These are phyloP conservation scores for Mirounga angustirostris DNA, from an alignment of 2,113 vertebrate species.

Conservation along the genomic window DNA sequence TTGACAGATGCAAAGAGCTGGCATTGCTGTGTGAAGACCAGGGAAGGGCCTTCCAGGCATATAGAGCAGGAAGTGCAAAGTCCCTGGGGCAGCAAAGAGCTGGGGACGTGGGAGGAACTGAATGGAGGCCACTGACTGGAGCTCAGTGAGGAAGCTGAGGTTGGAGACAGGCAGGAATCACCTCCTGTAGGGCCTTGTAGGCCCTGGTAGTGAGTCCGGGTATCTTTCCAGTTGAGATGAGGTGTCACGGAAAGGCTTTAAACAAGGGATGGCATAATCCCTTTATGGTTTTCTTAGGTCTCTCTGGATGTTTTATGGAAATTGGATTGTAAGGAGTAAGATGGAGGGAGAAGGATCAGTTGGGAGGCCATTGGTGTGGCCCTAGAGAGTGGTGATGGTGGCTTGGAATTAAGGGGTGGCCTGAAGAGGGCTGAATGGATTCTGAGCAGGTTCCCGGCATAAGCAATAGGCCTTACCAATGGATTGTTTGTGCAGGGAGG, in stretches of 20 bases:
- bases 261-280: not conserved
- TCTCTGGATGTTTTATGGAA: not conserved
- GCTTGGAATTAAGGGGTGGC: not conserved
- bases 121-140: too few relatives aligned
- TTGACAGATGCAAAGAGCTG: not conserved
- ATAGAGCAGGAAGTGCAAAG: not conserved
- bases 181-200: rapidly evolving
- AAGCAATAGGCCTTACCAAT: not conserved
- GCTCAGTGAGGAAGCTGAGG: not conserved
- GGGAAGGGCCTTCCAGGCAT: not conserved
- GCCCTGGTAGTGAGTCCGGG: not conserved
- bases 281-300: not conserved
- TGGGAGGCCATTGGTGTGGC: not conserved
- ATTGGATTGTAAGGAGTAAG: not conserved
- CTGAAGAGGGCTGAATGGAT: not conserved
- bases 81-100: not conserved
- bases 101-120: not conserved
- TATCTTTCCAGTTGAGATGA: not conserved
- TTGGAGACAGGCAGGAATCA: not conserved
- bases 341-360: not conserved
- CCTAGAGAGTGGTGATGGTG: not conserved
- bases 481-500: not conserved
- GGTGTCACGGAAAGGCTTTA: not conserved
- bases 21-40: not conserved
- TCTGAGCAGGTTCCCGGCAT: not conserved